phyloP scores from a whole-genome alignment of 2,797 vertebrate genomes.

The Rhinophrynus dorsalis region DNA sequence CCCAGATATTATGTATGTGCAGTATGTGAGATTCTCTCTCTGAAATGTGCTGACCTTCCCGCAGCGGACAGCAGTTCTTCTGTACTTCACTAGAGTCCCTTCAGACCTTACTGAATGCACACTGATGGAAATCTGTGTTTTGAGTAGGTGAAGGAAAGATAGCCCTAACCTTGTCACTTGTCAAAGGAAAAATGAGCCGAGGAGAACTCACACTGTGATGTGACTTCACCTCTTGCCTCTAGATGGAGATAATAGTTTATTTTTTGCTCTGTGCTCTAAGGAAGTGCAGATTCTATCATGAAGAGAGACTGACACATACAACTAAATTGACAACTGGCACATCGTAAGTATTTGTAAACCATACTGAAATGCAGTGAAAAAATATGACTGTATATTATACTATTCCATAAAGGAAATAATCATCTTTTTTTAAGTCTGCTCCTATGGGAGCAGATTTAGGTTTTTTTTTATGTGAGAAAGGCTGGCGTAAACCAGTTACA shows the following conservation, averaged over 20 bases:
- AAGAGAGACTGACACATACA: too few relatives aligned
- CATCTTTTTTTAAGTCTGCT: too few relatives aligned
- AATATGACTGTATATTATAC: too few relatives aligned
- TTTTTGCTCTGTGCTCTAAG: neutral
- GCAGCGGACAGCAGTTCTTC: slow-evolving; percentile 1
- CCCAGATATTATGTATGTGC: slow-evolving; percentile 14
- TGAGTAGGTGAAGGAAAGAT: slow-evolving; percentile 11
- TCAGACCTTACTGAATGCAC: neutral
- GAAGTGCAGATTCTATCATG: neutral
- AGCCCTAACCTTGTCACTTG: slow-evolving; percentile 35
- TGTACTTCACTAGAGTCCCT: neutral
- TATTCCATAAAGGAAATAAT: too few relatives aligned
- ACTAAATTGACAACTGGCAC: too few relatives aligned
- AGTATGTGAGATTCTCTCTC: neutral
- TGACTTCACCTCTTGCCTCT: slow-evolving; percentile 21
- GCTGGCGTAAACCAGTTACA: too few relatives aligned
- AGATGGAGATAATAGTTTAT: slow-evolving; percentile 23
- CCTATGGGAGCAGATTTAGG: too few relatives aligned
- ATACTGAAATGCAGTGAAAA: too few relatives aligned
- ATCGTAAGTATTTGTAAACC: too few relatives aligned
- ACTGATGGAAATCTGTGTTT: slow-evolving; percentile 12
- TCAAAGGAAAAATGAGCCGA: slow-evolving; percentile 17
- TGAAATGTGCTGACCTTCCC: slow-evolving; percentile 21
- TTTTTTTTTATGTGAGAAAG: too few relatives aligned
- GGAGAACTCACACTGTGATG: slow-evolving; percentile 7